These are phyloP conservation scores for Petroica traversi DNA, from an alignment of 2,113 vertebrate genomes.

Conservation along the genomic window DNA sequence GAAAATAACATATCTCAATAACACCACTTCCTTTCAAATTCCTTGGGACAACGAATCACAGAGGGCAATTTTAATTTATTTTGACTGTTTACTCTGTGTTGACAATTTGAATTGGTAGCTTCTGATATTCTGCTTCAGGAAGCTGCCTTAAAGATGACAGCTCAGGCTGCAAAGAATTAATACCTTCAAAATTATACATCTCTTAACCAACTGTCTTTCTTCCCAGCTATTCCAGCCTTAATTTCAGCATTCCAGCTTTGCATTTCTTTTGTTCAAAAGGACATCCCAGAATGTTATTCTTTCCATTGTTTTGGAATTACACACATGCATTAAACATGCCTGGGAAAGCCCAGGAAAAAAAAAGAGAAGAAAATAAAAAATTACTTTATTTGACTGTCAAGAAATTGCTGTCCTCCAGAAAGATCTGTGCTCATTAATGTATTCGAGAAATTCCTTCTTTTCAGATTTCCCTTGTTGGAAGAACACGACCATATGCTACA, in stretches of 20 bases:
- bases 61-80: conserved; percentile 16
- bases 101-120: conserved; percentile 7
- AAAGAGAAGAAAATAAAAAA: neutral
- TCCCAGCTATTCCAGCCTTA: neutral
- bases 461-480: neutral
- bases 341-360: conserved; percentile 35
- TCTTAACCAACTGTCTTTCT: neutral
- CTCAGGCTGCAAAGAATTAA: neutral
- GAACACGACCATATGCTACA: neutral
- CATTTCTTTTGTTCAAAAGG: conserved; percentile 30
- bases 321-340: neutral
- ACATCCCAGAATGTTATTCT: conserved; percentile 46
- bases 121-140: neutral
- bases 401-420: neutral
- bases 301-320: conserved; percentile 34
- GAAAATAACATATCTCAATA: conserved; percentile 30
- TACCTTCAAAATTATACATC: neutral
- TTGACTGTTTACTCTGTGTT: conserved; percentile 18
- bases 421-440: neutral
- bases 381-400: conserved; percentile 15
- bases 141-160: neutral
- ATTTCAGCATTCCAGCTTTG: conserved; percentile 16
- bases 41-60: neutral
- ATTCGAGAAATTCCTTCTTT: neutral
- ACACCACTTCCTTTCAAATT: neutral